phyloP scores from a whole-genome alignment of 2,888 invertebrate genomes.

The Hedychridium roseum region DNA sequence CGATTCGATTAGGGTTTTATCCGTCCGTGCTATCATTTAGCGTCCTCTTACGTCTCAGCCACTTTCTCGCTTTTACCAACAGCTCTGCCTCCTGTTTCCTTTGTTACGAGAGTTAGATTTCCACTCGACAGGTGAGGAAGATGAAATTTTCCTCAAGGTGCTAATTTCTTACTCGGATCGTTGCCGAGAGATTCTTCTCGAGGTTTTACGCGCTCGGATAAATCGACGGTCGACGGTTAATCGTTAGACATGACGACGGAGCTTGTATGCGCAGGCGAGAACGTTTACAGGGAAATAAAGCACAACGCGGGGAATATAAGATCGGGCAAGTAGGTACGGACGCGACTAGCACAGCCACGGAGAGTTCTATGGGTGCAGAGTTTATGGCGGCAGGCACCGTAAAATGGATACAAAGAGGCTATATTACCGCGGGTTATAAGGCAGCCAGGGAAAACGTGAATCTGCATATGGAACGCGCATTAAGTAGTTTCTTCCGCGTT shows the following conservation, averaged over 20 bases:
- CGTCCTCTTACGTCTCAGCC: too few relatives aligned
- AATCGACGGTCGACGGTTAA: too few relatives aligned
- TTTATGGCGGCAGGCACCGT: constrained; percentile 53
- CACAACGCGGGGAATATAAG: background rate
- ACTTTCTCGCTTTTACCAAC: too few relatives aligned
- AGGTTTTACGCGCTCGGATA: too few relatives aligned
- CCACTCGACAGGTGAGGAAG: too few relatives aligned
- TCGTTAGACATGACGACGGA: too few relatives aligned
- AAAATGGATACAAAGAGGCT: constrained; percentile 60
- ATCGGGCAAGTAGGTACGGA: constrained; percentile 19
- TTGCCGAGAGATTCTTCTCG: too few relatives aligned
- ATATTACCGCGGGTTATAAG: constrained; percentile 46
- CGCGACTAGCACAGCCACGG: constrained; percentile 26
- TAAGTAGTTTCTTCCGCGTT: constrained; percentile 60
- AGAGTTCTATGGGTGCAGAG: constrained; percentile 29
- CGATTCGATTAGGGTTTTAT: constrained; percentile 38
- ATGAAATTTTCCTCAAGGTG: constrained; percentile 3
- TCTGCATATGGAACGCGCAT: constrained; percentile 61
- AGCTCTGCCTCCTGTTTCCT: too few relatives aligned
- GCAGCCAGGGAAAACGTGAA: constrained; percentile 49
- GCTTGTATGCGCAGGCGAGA: too few relatives aligned
- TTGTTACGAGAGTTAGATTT: too few relatives aligned
- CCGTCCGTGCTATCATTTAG: constrained; percentile 16
- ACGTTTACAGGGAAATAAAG: background rate
- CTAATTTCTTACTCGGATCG: too few relatives aligned